These are phyloP conservation scores for Papilio machaon DNA, from an alignment of 1,140 invertebrate genomes.

Conservation along the genomic window DNA sequence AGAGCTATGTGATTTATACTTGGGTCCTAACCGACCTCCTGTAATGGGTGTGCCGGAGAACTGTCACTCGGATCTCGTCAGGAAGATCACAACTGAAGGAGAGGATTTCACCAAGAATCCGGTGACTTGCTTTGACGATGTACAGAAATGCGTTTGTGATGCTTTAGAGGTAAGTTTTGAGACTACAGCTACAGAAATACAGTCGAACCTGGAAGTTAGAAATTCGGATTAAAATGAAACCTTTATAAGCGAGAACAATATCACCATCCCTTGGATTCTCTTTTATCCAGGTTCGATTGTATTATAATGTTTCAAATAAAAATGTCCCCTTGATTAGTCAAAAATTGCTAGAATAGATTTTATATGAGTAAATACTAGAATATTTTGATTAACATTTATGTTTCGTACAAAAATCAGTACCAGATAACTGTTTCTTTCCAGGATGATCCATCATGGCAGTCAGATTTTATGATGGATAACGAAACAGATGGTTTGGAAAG, in stretches of 20 bases:
- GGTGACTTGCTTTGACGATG: conserved; percentile 93
- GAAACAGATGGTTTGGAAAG: conserved; percentile 58
- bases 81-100: conserved; percentile 73
- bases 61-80: conserved; percentile 65
- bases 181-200: too few species aligned
- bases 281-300: not conserved
- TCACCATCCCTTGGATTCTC: too few species aligned
- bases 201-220: too few species aligned
- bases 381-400: not conserved
- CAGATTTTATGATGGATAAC: conserved; percentile 73
- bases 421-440: conserved; percentile 40
- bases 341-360: not conserved
- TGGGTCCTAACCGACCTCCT: conserved; percentile 56
- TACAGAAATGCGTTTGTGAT: conserved; percentile 87
- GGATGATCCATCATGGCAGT: conserved; percentile 76
- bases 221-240: too few species aligned
- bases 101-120: conserved; percentile 74
- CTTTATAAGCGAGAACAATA: too few species aligned
- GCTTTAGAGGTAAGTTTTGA: conserved; percentile 82
- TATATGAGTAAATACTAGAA: too few species aligned
- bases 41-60: conserved; percentile 63
- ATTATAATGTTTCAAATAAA: not conserved
- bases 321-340: not conserved
- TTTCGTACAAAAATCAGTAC: not conserved
- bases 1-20: conserved; percentile 68